Conservation (phyloP, 2,797 vertebrate species). For the Enoplosus armatus region DNA sequence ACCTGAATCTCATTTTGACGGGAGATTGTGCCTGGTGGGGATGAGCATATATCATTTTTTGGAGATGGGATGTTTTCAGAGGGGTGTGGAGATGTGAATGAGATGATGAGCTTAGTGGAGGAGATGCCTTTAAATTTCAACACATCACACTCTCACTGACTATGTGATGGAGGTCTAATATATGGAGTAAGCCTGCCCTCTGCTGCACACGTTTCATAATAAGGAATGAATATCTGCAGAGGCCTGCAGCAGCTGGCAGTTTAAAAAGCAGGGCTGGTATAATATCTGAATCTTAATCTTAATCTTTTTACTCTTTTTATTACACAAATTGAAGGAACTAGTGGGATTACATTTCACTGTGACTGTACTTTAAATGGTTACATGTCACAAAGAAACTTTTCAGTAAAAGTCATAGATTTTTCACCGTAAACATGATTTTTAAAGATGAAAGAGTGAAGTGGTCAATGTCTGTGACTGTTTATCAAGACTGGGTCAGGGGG, state of each 20-base stretch:
- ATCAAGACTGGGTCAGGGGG: too few species aligned
- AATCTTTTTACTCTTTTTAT: too few species aligned
- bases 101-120: slow-evolving; percentile 12
- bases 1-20: slow-evolving; percentile 29
- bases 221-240: background rate
- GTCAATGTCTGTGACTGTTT: too few species aligned
- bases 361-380: too few species aligned
- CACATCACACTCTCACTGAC: background rate
- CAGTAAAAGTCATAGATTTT: background rate
- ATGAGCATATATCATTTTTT: background rate
- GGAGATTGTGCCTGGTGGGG: slow-evolving; percentile 26
- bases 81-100: slow-evolving; percentile 1
- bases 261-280: too few species aligned
- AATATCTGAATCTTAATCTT: too few species aligned
- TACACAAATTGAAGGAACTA: too few species aligned
- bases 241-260: background rate
- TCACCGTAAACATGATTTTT: too few species aligned
- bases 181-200: slow-evolving; percentile 50
- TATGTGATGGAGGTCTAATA: background rate
- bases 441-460: too few species aligned
- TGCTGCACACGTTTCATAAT: slow-evolving; percentile 19
- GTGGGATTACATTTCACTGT: too few species aligned
- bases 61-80: background rate
- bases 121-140: slow-evolving; percentile 1
- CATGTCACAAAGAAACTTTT: too few species aligned